A percentile compares a stretch with the other conserved stretches of the same genome.
These are phyloP conservation scores for Halcyon malimbica DNA, from an alignment of 2,113 vertebrate species.

Conservation along the genomic window DNA sequence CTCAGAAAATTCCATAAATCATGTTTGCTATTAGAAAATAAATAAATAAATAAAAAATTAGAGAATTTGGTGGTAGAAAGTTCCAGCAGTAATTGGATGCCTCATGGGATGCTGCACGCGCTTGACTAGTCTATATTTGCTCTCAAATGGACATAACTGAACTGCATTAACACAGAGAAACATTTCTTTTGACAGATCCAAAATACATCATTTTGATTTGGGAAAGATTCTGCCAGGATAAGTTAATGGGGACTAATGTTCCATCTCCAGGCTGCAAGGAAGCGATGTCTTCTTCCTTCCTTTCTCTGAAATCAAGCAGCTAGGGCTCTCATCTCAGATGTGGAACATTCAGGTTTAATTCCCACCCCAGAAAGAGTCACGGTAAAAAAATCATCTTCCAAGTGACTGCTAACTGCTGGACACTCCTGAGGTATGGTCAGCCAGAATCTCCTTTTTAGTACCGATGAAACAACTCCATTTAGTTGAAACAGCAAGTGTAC, in stretches of 20 bases:
- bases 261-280: not conserved
- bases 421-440: not conserved
- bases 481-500: not conserved
- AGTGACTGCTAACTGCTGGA: not conserved
- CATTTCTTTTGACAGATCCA: not conserved
- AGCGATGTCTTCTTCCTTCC: not conserved
- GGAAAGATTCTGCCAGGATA: not conserved
- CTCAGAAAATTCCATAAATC: not conserved
- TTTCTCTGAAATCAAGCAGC: not conserved
- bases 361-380: accelerated
- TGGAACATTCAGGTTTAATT: not conserved
- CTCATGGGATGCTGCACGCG: not conserved
- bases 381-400: not conserved
- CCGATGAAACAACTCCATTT: not conserved
- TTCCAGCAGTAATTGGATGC: not conserved
- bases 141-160: not conserved
- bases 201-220: not conserved
- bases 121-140: not conserved
- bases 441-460: not conserved
- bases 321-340: not conserved
- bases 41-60: not conserved
- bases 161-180: not conserved
- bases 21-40: not conserved
- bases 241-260: not conserved
- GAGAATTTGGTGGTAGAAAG: not conserved